Percentiles rank a stretch among this genome's conserved stretches.
These are phyloP conservation scores for Eciton burchellii DNA, from an alignment of 1,140 invertebrate species.

Conservation along the genomic window DNA sequence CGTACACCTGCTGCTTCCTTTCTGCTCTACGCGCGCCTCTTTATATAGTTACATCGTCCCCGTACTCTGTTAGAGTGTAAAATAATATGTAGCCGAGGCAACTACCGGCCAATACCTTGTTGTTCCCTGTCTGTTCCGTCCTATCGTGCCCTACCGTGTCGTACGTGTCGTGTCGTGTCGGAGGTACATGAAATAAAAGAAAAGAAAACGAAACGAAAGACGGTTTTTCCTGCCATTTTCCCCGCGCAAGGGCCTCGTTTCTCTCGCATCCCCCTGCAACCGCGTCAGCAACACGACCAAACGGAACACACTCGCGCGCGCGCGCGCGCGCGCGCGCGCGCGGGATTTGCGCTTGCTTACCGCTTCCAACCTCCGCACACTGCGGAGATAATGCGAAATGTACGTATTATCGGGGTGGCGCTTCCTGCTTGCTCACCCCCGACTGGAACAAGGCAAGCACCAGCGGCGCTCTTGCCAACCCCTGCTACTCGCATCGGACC, in stretches of 20 bases:
- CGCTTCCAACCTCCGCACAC: slow-evolving; percentile 35
- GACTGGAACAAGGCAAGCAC: slow-evolving; percentile 14
- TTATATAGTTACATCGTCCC: slow-evolving; percentile 40
- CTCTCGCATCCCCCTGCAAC: slow-evolving; percentile 34
- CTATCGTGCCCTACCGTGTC: slow-evolving; percentile 36
- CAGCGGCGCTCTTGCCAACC: slow-evolving; percentile 17
- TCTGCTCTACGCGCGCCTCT: slow-evolving; percentile 25
- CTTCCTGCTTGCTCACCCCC: slow-evolving; percentile 24
- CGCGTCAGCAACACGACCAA: slow-evolving; percentile 28
- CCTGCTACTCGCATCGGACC: not conserved
- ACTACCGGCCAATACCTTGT: slow-evolving; percentile 24
- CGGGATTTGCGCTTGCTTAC: slow-evolving; percentile 27
- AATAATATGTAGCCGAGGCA: slow-evolving; percentile 55
- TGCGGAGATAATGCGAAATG: slow-evolving; percentile 54
- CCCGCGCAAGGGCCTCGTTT: slow-evolving; percentile 32
- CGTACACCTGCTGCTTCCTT: slow-evolving; percentile 35
- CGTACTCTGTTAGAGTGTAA: slow-evolving; percentile 55
- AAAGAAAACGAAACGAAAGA: not conserved
- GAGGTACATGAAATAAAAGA: slow-evolving; percentile 19
- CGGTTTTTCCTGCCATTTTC: slow-evolving; percentile 9
- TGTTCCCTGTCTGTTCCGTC: not conserved
- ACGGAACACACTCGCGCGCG: slow-evolving; percentile 14
- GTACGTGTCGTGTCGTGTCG: not conserved
- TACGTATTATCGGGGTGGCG: slow-evolving; percentile 51
- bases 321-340: slow-evolving; percentile 4